Conservation (phyloP, 2,797 vertebrate genomes). For the Pogonophryne albipinna region DNA sequence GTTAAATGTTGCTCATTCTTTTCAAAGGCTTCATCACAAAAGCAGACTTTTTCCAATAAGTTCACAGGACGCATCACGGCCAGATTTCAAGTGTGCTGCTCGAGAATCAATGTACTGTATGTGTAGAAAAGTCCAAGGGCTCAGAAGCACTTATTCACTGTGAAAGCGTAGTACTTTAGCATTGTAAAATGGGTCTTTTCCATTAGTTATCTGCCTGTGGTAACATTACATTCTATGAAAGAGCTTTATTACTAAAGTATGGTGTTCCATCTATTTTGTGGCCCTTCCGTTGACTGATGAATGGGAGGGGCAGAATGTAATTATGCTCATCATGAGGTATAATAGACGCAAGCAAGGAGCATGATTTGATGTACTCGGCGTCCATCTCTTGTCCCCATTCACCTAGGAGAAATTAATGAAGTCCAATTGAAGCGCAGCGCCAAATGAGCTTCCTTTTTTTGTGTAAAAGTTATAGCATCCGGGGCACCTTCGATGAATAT, state of each 20-base stretch:
- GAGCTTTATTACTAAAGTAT: not conserved
- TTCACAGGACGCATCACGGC: constrained; percentile 17
- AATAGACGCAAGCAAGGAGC: constrained; percentile 60
- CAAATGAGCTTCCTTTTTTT: constrained; percentile 62
- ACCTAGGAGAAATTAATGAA: constrained; percentile 75
- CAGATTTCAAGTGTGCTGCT: constrained; percentile 9
- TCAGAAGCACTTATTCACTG: not conserved
- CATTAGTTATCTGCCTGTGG: not conserved
- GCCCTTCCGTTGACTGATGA: constrained; percentile 43
- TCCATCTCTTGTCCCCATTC: constrained; percentile 61
- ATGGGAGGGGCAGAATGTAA: constrained; percentile 61
- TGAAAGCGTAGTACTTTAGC: not conserved
- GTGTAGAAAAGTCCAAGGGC: not conserved
- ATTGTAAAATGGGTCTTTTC: not conserved
- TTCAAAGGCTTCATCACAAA: constrained; percentile 42
- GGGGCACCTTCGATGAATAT: constrained; percentile 77
- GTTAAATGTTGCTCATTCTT: constrained; percentile 57
- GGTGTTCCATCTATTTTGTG: not conserved
- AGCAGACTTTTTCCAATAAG: constrained; percentile 29
- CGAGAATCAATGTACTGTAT: not conserved
- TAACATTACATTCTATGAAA: constrained; percentile 1
- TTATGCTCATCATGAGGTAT: constrained; percentile 69
- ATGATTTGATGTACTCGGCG: constrained; percentile 59
- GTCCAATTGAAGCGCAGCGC: constrained; percentile 58
- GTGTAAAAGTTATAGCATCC: constrained; percentile 59